Base-by-base conservation (phyloP, 1,140 invertebrate genomes). In the Nylanderia fulva region DNA sequence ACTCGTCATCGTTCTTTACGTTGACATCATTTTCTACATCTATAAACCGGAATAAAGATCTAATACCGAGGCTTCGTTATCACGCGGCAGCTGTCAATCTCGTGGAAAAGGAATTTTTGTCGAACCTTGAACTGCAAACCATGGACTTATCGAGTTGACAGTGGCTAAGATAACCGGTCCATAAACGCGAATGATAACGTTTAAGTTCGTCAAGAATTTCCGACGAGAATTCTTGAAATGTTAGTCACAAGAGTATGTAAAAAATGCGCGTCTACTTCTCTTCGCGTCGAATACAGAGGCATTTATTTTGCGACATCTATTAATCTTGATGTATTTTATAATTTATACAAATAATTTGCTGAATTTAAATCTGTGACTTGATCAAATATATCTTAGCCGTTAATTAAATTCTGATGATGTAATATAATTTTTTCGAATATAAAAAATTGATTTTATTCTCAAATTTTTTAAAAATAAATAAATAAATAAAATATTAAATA, bases 111-210 rank as follows among this genome's bases (percentile, higher is more conserved):
- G 15, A 48, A 64, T 48, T 66, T 79, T 21, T 39, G n/a, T 24
- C 42, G 48, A 18, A 79, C 63, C 63, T 56, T 79, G 63, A 54
- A 68, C 76, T 18, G 54, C 48, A 69, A 79, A 79, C 15, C 21
- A 9, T 52, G 7, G 29, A 39, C 13, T 68, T 79, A 68, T 79
- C 36, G 21, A 29, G 29, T 56, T 33, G 18, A 6, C 24, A 24
- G 54, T n/a, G 24, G 18, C 5, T 29, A 21, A 60, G 42, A 39
- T 42, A 68, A 69, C 15, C 45, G 21, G 45, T 29, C 29, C 33
- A 15, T 66, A 69, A 69, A 13, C 21, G 52, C 21, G 7, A 69
- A 56, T 5, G 61, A 79, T 79, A 79, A 79, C 75, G 33, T 80
- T 63, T 6, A 39, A 69, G 64, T 56, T 42, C n/a, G 36, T 0